Conservation (phyloP, 2,797 vertebrate genomes). For the Tapera naevia region DNA sequence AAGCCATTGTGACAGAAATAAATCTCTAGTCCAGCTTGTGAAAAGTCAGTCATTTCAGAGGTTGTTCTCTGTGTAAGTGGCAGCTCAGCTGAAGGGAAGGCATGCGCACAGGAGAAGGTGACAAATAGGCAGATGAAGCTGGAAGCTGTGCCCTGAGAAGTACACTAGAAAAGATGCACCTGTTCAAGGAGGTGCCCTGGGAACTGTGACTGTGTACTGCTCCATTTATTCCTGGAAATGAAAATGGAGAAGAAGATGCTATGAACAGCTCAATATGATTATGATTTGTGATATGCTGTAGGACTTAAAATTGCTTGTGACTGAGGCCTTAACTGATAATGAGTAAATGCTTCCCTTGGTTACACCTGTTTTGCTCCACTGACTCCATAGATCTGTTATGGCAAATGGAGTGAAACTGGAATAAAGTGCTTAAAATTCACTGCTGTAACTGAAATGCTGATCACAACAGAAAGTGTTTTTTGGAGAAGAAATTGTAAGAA, state of each 20-base stretch:
- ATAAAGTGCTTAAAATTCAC: neutral
- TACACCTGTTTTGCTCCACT: neutral
- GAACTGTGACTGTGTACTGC: neutral
- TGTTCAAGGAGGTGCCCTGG: neutral
- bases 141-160: neutral
- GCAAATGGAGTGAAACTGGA: neutral
- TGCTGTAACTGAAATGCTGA: neutral
- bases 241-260: neutral
- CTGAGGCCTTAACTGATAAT: neutral
- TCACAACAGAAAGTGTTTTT: neutral
- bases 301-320: neutral
- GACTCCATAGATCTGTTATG: neutral
- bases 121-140: neutral
- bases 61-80: neutral
- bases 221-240: conserved; percentile 43
- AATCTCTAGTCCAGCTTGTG: neutral
- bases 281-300: neutral
- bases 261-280: neutral
- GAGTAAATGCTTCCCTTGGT: neutral
- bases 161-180: neutral
- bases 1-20: neutral
- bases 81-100: neutral
- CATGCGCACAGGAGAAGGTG: neutral
- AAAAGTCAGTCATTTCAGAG: neutral
- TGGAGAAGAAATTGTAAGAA: neutral